phyloP scores from a whole-genome alignment of 2,888 invertebrate species.

The Cantharis rustica region DNA sequence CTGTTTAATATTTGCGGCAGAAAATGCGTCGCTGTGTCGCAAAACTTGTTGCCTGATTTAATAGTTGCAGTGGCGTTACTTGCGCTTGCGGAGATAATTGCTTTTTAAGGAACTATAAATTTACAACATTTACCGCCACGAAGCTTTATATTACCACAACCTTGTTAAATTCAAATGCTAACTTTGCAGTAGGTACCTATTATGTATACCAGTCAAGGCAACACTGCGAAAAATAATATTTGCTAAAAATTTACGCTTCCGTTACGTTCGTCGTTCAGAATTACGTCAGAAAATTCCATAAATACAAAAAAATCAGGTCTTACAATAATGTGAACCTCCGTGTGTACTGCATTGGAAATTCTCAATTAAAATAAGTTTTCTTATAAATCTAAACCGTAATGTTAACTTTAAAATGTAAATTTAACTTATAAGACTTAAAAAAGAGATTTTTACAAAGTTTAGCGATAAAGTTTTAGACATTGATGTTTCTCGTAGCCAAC shows the following conservation, averaged over 20 bases:
- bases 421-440: neutral
- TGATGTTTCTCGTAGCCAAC: neutral
- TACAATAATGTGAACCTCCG: neutral
- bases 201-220: slow-evolving; percentile 10
- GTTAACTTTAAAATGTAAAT: neutral
- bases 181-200: slow-evolving; percentile 20
- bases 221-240: neutral
- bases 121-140: slow-evolving; percentile 41
- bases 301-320: neutral
- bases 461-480: neutral
- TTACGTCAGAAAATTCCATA: neutral
- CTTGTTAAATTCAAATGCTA: slow-evolving; percentile 33
- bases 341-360: neutral
- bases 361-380: neutral
- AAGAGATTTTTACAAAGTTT: neutral
- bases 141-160: slow-evolving; percentile 40
- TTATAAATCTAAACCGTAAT: neutral
- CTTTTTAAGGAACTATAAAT: slow-evolving; percentile 51
- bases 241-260: neutral
- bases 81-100: slow-evolving; percentile 42
- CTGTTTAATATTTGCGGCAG: slow-evolving; percentile 22
- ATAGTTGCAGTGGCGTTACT: slow-evolving; percentile 39
- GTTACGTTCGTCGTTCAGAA: too few relatives aligned
- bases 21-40: slow-evolving; percentile 25
- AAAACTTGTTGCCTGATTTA: slow-evolving; percentile 41